Base-by-base conservation (phyloP, 2,797 vertebrate genomes). In the Agapornis canus region DNA sequence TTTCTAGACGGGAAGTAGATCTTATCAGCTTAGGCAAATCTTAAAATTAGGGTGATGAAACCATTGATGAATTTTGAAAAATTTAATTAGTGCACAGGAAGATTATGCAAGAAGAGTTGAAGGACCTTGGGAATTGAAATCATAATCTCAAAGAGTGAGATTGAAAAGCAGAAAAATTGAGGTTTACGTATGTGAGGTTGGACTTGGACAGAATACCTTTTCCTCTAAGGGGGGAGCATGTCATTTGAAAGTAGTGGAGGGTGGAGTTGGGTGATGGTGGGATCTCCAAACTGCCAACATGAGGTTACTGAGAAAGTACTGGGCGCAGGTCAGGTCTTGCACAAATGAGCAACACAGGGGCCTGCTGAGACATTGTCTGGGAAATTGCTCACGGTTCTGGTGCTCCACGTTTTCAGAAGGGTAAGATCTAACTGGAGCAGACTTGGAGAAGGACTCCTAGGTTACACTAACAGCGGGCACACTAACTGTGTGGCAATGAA, bases 21-120 rank as follows among this genome's bases (percentile, higher is more conserved):
- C 32, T 91, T 89, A 89, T 15, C 84, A 77, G 13, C 51, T 32
- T 68, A 94, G 84, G 84, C 79, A 96, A 85, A 89, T 93, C 80
- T 92, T 89, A 60, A 87, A 91, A 72, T 76, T 40, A 77, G 21
- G 3, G 13, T 93, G 81, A 89, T 95, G 68, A 91, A 96, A 87
- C 40, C 0, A 0, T 81, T 71, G 90, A 77, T 91, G 56, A 89
- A 60, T 93, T 89, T 91, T 71, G 48, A 80, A 71, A 42, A 6
- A 4, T 64, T 89, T 89, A 85, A 91, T 93, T 85, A 77, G 31
- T 49, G 31, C 0, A 0, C 47, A 48, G 57, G 56, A 54, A 82
- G 49, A 43, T 86, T 40, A 49, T 72, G 68, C 45, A 87, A 51
- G 19, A 48, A 32, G 48, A 64, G 19, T 68, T 85, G 81, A 80